Conservation (phyloP, 2,797 vertebrate genomes). For the Aulostomus chinensis region DNA sequence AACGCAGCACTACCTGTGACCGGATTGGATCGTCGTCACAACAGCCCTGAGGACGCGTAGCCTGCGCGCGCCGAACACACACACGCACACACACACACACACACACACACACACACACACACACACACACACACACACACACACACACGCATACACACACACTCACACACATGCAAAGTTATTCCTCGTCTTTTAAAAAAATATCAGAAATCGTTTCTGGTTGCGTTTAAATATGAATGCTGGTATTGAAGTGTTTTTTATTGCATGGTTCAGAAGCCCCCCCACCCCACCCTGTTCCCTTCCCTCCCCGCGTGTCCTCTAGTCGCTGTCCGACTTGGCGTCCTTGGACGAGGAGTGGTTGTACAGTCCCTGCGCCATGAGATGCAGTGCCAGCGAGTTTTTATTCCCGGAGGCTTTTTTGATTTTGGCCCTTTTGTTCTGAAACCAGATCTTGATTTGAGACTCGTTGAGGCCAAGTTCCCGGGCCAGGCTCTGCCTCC, state of each 20-base stretch:
- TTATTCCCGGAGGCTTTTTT: constrained; percentile 88
- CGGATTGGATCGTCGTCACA: not conserved
- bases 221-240: constrained; percentile 78
- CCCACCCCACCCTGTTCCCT: no score
- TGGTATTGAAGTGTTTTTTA: constrained; percentile 77
- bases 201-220: constrained; percentile 77
- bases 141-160: not conserved
- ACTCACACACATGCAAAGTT: not conserved
- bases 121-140: not conserved
- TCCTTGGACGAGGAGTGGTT: constrained; percentile 87
- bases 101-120: not conserved
- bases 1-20: constrained; percentile 5
- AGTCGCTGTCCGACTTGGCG: constrained; percentile 90
- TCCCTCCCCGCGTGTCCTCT: constrained; percentile 8
- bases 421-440: constrained; percentile 94
- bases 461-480: constrained; percentile 92
- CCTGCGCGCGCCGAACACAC: not conserved
- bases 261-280: constrained; percentile 30
- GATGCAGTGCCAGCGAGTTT: constrained; percentile 86
- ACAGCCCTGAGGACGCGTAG: constrained; percentile 17
- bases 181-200: no score
- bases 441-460: constrained; percentile 96
- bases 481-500: constrained; percentile 85
- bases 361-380: constrained; percentile 92
- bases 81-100: not conserved